Percentiles rank a stretch among this genome's conserved stretches.
Conservation (phyloP, 2,797 vertebrate genomes). For the Mareca strepera region DNA sequence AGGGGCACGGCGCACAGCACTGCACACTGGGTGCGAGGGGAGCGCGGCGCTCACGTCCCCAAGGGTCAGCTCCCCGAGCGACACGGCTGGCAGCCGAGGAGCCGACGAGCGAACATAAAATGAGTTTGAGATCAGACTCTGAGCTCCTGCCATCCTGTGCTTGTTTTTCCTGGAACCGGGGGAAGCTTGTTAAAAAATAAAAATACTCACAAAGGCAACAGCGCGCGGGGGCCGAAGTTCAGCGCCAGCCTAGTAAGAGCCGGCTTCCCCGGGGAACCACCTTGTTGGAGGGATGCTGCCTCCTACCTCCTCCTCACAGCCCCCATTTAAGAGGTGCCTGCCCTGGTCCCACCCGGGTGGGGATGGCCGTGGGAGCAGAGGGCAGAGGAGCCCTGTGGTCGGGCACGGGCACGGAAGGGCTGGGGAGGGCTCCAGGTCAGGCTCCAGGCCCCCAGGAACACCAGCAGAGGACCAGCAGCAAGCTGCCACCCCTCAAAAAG, state of each 20-base stretch:
- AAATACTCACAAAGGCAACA: neutral
- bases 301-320: neutral
- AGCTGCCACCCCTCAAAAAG: neutral
- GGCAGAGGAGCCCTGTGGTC: no score
- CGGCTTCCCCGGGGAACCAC: neutral
- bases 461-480: neutral
- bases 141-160: neutral
- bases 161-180: slow-evolving; percentile 19
- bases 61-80: neutral
- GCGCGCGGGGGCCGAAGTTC: neutral
- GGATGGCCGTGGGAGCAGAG: neutral
- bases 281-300: neutral
- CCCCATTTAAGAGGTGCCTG: neutral
- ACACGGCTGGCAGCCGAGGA: neutral
- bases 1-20: neutral
- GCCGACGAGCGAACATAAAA: neutral
- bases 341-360: neutral
- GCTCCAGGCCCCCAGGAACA: neutral
- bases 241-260: neutral
- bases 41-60: neutral
- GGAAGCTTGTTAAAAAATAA: neutral
- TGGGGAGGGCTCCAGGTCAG: neutral
- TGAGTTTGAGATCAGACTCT: neutral
- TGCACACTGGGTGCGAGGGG: neutral
- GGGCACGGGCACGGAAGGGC: no score